Percentiles rank a stretch among this genome's conserved stretches.
Evolutionary conservation across 2,888 invertebrate genomes (phyloP).

Genomic region (Acronicta leporina): DNA sequence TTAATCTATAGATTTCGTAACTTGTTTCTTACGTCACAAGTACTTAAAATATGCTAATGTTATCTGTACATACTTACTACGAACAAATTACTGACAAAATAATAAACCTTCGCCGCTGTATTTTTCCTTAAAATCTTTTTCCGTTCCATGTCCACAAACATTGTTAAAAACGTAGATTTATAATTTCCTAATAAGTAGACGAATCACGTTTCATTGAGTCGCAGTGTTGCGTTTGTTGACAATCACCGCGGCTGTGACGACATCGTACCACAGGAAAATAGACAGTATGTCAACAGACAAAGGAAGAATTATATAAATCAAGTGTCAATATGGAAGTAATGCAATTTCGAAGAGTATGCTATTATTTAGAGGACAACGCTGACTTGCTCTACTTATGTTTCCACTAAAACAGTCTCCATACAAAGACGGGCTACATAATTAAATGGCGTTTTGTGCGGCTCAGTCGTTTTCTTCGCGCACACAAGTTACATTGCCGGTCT

Average conservation of each 20-base stretch:
- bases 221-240: slow-evolving; percentile 70
- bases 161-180: slow-evolving; percentile 54
- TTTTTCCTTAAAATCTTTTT: slow-evolving; percentile 37
- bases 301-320: slow-evolving; percentile 60
- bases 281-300: slow-evolving; percentile 59
- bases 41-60: not conserved
- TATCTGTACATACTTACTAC: slow-evolving; percentile 3
- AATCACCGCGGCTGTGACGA: slow-evolving; percentile 70
- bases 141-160: slow-evolving; percentile 32
- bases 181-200: slow-evolving; percentile 71
- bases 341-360: slow-evolving; percentile 37
- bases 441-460: slow-evolving; percentile 36
- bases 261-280: slow-evolving; percentile 56
- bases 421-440: slow-evolving; percentile 46
- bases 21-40: slow-evolving; percentile 4
- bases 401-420: slow-evolving; percentile 42
- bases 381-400: slow-evolving; percentile 34
- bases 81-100: slow-evolving; percentile 9
- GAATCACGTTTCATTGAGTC: slow-evolving; percentile 72
- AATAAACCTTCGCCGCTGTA: slow-evolving; percentile 28
- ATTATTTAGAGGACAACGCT: slow-evolving; percentile 40
- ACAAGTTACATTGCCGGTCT: slow-evolving; percentile 54
- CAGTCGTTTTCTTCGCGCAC: slow-evolving; percentile 29
- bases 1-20: slow-evolving; percentile 21
- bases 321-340: slow-evolving; percentile 41